These are phyloP conservation scores for Pristiophorus japonicus DNA, from an alignment of 2,113 vertebrate genomes.

Conservation along the genomic window DNA sequence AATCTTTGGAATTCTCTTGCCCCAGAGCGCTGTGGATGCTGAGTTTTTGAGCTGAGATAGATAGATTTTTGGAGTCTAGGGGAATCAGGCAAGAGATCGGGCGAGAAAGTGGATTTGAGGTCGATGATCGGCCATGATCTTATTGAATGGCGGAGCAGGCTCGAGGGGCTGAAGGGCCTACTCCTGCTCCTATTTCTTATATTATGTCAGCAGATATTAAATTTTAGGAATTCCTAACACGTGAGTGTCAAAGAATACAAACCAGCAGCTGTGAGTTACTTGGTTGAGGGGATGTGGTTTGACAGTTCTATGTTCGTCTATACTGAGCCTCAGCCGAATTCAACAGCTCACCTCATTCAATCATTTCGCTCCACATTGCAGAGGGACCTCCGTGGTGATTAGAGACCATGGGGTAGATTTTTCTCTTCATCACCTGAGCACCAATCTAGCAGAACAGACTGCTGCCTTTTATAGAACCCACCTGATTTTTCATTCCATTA, in stretches of 20 bases:
- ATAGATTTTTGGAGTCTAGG: no score
- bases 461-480: neutral
- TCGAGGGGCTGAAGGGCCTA: no score
- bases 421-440: neutral
- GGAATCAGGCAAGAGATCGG: no score
- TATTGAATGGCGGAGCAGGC: no score
- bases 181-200: no score
- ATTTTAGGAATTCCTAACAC: neutral
- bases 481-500: neutral
- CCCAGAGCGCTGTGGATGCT: no score
- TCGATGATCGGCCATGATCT: no score
- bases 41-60: no score
- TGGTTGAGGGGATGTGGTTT: neutral
- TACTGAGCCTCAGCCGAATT: neutral
- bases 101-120: no score
- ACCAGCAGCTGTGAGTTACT: neutral
- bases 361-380: neutral
- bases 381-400: neutral
- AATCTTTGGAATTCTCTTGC: no score
- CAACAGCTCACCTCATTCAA: neutral
- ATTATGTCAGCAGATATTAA: no score
- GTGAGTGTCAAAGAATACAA: neutral
- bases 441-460: neutral
- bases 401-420: neutral
- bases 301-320: neutral